Percentiles rank a stretch among this genome's conserved stretches.
Evolutionary conservation across 2,888 invertebrate genomes (phyloP).

Genomic region (Galeruca laticollis): DNA sequence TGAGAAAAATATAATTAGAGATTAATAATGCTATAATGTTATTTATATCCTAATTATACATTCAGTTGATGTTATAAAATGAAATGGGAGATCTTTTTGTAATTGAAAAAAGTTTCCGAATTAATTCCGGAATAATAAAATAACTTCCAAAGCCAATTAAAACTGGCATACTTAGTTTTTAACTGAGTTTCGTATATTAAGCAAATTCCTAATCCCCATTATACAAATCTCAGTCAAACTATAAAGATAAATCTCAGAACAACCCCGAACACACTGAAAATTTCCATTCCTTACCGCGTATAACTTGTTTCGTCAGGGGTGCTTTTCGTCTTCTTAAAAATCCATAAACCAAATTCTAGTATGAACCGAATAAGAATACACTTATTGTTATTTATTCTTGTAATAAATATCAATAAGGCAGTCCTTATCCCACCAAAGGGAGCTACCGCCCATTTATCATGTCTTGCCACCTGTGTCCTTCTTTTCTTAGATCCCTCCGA

Average conservation of each 20-base stretch:
- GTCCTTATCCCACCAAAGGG: constrained; percentile 51
- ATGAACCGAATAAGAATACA: constrained; percentile 63
- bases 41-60: neutral
- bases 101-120: neutral
- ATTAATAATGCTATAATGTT: too few species aligned
- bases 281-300: constrained; percentile 35
- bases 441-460: constrained; percentile 57
- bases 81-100: neutral
- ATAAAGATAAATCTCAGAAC: constrained; percentile 26
- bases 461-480: constrained; percentile 57
- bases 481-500: constrained; percentile 28
- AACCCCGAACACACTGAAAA: constrained; percentile 27
- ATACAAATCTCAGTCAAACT: constrained; percentile 17
- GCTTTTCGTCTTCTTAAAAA: constrained; percentile 47
- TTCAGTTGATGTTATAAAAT: neutral
- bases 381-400: constrained; percentile 65
- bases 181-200: constrained; percentile 4
- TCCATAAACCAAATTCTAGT: constrained; percentile 56
- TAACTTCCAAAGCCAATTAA: neutral
- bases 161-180: constrained; percentile 3
- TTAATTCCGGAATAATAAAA: neutral
- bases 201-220: neutral
- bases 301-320: constrained; percentile 38
- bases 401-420: constrained; percentile 65
- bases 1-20: too few species aligned